Percentiles rank a stretch among this genome's conserved stretches.
These are phyloP conservation scores for Eilema griseolum DNA, from an alignment of 2,888 invertebrate species.

Conservation along the genomic window DNA sequence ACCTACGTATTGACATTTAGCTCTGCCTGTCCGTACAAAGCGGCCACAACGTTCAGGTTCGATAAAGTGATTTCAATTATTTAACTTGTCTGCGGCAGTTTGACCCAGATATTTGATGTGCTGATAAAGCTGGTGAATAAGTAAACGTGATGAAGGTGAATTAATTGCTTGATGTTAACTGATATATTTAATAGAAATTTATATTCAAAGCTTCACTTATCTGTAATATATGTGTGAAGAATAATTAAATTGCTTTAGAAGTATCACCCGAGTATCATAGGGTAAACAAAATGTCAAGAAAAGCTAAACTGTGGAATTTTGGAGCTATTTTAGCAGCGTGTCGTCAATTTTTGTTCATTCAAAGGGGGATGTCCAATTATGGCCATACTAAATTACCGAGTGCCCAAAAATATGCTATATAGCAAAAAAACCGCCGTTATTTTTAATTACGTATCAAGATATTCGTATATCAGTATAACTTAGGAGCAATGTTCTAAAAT, in stretches of 20 bases:
- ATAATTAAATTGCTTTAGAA: background rate
- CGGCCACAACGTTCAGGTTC: slow-evolving; percentile 31
- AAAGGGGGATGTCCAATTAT: too few relatives aligned
- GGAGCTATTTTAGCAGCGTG: too few relatives aligned
- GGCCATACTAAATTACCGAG: too few relatives aligned
- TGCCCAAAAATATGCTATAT: too few relatives aligned
- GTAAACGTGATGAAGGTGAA: slow-evolving; percentile 31
- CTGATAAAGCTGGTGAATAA: slow-evolving; percentile 36
- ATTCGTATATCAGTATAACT: too few relatives aligned
- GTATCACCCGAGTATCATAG: too few relatives aligned
- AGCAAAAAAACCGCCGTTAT: too few relatives aligned
- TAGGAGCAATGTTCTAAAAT: too few relatives aligned
- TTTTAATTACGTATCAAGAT: too few relatives aligned
- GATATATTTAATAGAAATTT: background rate
- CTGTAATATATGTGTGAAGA: background rate
- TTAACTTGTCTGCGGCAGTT: slow-evolving; percentile 59
- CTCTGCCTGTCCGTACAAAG: slow-evolving; percentile 9
- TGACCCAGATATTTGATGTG: slow-evolving; percentile 64
- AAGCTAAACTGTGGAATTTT: too few relatives aligned
- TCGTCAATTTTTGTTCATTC: too few relatives aligned
- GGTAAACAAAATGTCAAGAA: too few relatives aligned
- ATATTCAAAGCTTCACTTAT: background rate
- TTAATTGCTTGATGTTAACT: slow-evolving; percentile 26
- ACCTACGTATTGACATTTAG: slow-evolving; percentile 24
- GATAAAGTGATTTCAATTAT: slow-evolving; percentile 66